A percentile compares a stretch with the other conserved stretches of the same genome.
phyloP scores from a whole-genome alignment of 2,888 invertebrate species.

The Morpho helenor region DNA sequence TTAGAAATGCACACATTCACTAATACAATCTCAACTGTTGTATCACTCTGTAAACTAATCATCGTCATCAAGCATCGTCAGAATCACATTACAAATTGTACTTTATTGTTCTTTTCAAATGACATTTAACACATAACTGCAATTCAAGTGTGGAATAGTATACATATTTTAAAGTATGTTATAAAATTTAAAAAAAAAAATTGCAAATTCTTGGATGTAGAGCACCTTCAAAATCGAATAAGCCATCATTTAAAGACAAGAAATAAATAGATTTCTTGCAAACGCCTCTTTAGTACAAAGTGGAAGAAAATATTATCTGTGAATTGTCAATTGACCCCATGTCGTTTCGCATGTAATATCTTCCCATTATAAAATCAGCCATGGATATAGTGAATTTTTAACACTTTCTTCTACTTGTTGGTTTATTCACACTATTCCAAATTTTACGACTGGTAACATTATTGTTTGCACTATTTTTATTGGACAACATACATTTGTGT shows the following conservation, averaged over 20 bases:
- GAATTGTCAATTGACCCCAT: constrained; percentile 10
- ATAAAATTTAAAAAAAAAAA: not conserved
- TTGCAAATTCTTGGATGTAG: too few relatives aligned
- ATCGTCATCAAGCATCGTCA: too few relatives aligned
- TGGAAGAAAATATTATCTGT: constrained; percentile 38
- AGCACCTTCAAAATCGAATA: too few relatives aligned
- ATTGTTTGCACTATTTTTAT: constrained; percentile 27
- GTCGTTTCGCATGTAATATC: constrained; percentile 10
- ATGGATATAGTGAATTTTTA: constrained; percentile 13
- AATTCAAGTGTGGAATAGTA: not conserved
- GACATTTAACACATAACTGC: not conserved
- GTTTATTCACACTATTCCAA: constrained; percentile 28
- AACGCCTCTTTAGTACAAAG: constrained; percentile 52
- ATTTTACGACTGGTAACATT: constrained; percentile 7
- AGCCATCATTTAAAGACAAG: not conserved
- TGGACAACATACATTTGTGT: not conserved
- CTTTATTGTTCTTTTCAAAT: too few relatives aligned
- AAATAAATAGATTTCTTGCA: constrained; percentile 40
- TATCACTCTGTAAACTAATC: too few relatives aligned
- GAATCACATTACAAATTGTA: too few relatives aligned
- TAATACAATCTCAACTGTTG: too few relatives aligned
- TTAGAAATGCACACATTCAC: too few relatives aligned
- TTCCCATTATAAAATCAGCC: constrained; percentile 11
- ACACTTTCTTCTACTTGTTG: constrained; percentile 27
- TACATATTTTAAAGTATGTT: not conserved